These are phyloP conservation scores for Rhinatrema bivittatum DNA, from an alignment of 2,797 vertebrate genomes.

Conservation along the genomic window DNA sequence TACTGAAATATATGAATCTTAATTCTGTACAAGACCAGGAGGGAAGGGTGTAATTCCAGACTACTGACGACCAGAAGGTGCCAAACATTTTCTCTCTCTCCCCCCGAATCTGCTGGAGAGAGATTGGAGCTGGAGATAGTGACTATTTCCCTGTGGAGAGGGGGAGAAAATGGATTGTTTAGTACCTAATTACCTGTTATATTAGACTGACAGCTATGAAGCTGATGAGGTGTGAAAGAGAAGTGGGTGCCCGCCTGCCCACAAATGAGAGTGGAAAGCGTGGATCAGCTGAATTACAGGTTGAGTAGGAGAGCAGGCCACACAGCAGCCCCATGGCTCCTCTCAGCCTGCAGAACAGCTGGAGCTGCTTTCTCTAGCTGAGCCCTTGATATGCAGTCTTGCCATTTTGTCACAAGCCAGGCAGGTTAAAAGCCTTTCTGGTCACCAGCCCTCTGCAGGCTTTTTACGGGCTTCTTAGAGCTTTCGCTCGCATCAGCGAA, in stretches of 20 bases:
- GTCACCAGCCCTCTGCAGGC: too few relatives aligned
- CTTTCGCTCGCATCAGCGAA: background rate
- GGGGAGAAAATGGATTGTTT: conserved; percentile 44
- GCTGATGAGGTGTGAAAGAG: conserved; percentile 39
- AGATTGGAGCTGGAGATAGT: conserved; percentile 41
- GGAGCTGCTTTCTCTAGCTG: background rate
- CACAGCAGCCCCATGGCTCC: background rate
- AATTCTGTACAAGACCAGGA: too few relatives aligned
- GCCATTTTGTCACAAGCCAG: too few relatives aligned
- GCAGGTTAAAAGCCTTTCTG: too few relatives aligned
- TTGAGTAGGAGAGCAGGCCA: background rate
- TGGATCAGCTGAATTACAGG: background rate
- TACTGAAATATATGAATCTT: too few relatives aligned
- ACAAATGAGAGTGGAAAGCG: conserved; percentile 20
- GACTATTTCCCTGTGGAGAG: conserved; percentile 38
- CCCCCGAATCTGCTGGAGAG: conserved; percentile 36
- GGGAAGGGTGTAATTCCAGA: too few relatives aligned
- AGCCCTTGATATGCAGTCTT: background rate
- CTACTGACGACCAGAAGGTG: conserved; percentile 12
- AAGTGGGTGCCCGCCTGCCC: conserved; percentile 2
- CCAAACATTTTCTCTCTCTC: conserved; percentile 3
- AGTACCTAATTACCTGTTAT: conserved; percentile 52
- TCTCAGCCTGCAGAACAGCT: background rate
- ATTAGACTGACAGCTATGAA: conserved; percentile 39
- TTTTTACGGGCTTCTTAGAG: background rate